Conservation (phyloP, 1,140 invertebrate species). For the Asobara japonica region DNA sequence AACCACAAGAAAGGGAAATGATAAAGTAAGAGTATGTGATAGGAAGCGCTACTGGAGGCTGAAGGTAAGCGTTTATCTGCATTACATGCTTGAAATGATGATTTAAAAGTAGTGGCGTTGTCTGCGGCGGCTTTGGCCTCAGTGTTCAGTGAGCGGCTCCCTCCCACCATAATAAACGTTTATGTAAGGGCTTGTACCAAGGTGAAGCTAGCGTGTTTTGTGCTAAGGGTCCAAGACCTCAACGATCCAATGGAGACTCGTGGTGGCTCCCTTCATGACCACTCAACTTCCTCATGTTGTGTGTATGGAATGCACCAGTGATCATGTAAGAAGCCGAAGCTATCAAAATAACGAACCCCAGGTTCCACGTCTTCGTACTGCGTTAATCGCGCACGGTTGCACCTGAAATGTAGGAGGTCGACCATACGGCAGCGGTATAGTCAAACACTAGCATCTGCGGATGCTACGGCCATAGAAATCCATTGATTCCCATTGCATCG, state of each 20-base stretch:
- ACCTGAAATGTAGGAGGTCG: slow-evolving; percentile 35
- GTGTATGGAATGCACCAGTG: slow-evolving; percentile 25
- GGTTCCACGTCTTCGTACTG: slow-evolving; percentile 33
- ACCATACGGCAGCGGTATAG: neutral
- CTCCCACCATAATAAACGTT: neutral
- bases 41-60: neutral
- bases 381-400: slow-evolving; percentile 42
- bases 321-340: slow-evolving; percentile 30
- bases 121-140: slow-evolving; percentile 9
- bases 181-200: neutral
- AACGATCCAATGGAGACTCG: neutral
- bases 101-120: slow-evolving; percentile 1
- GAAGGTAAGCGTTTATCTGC: slow-evolving; percentile 31
- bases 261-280: neutral
- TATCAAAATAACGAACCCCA: slow-evolving; percentile 46
- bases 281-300: neutral
- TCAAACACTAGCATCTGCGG: neutral
- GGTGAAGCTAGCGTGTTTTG: neutral
- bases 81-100: slow-evolving; percentile 38
- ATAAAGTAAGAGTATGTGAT: neutral
- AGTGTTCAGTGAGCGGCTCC: neutral
- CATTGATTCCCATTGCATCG: slow-evolving; percentile 33
- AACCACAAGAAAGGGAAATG: neutral
- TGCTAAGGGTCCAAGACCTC: neutral
- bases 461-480: neutral